These are phyloP conservation scores for Julus scandinavius DNA, from an alignment of 2,888 invertebrate species.

Conservation along the genomic window DNA sequence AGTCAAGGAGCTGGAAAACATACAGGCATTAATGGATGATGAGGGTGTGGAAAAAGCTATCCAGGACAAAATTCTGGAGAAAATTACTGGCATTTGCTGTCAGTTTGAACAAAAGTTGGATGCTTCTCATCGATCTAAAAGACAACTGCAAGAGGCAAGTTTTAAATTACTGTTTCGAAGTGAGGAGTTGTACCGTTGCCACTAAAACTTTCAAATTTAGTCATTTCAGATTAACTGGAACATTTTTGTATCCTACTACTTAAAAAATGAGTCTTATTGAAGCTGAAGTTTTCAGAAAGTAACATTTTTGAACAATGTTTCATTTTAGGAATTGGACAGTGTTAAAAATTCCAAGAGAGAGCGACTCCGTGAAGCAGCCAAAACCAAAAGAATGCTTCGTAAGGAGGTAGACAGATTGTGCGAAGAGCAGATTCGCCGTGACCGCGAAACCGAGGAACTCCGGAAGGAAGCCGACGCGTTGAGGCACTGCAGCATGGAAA, in stretches of 20 bases:
- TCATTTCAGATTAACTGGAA: too few relatives aligned
- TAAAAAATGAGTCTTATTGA: too few relatives aligned
- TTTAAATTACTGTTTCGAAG: background rate
- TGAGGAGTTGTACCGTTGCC: too few relatives aligned
- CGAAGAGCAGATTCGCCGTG: conserved; percentile 48
- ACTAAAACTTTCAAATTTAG: too few relatives aligned
- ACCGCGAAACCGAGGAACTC: conserved; percentile 50
- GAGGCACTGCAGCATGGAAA: conserved; percentile 47
- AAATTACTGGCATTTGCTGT: conserved; percentile 43
- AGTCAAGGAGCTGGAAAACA: conserved; percentile 48
- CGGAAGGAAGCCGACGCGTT: conserved; percentile 30
- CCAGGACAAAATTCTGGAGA: conserved; percentile 52
- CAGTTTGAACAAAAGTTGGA: conserved; percentile 50
- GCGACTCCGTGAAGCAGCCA: conserved; percentile 55
- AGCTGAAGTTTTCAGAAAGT: background rate
- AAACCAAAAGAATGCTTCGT: conserved; percentile 56
- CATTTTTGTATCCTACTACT: too few relatives aligned
- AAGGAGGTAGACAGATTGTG: conserved; percentile 56
- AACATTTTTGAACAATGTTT: background rate
- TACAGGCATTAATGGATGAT: conserved; percentile 51
- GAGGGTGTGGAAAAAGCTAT: conserved; percentile 28
- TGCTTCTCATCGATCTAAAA: background rate
- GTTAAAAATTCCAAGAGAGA: conserved; percentile 54
- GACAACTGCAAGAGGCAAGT: conserved; percentile 11
- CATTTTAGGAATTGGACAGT: conserved; percentile 55